Base-by-base conservation (phyloP, 2,113 vertebrate genomes). In the Prinia subflava region DNA sequence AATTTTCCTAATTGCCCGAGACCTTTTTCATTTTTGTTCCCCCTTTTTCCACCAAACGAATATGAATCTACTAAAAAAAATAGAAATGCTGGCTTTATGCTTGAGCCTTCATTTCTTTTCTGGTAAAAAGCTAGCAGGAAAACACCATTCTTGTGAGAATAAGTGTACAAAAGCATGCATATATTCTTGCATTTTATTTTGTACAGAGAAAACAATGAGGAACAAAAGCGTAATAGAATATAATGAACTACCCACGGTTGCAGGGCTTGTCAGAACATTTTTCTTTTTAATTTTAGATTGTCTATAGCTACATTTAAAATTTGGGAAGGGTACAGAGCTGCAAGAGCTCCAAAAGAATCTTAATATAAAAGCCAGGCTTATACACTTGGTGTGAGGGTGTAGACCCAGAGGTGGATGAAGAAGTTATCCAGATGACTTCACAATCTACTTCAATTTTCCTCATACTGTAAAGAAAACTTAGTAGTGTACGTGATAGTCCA, bases 1-100 rank as follows among this genome's bases (percentile, higher is more conserved):
- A 84, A 87, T 96, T 94, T 94, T 56, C 55, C 59, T 94, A 94
- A 90, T 94, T 89, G 39, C 50, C 62, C 60, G 23, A 94, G 64
- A 49, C 4, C 2, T 81, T 91, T 84, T 59, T 27, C 35, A 15
- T 55, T 91, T 14, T 53, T 57, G 2, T 44, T 75, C 55, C 13
- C 37, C 39, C 41, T 46, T 44, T 63, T 37, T 10, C 25, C 30
- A 67, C 41, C 35, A 93, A 89, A 69, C 9, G 4, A 87, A 67
- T 46, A 79, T n/a, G 21, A 41, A 79, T 87, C 25, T 94, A 46
- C 35, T 23, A 47, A 91, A 42, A 90, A 94, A 63, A 44, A 56
- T 41, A 33, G 10, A 81, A 87, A 83, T 50, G 4, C 11, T 23
- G 7, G 12, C 14, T 77, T 95, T 77, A 46, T 75, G 6, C 9